Base-by-base conservation (phyloP, 2,113 vertebrate genomes). In the Coptodon bakossiorum region DNA sequence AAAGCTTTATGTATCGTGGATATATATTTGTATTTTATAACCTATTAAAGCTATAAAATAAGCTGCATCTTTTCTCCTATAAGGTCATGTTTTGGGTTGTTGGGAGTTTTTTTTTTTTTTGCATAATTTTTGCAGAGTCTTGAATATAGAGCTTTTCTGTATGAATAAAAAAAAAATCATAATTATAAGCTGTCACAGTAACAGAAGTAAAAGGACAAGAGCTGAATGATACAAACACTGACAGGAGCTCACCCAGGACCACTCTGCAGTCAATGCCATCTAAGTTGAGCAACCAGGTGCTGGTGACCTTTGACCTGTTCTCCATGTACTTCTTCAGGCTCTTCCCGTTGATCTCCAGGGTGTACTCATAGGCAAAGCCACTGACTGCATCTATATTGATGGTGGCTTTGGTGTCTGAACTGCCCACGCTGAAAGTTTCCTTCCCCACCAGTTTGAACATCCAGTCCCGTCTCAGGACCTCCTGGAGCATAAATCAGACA, bases 361-460 rank as follows among this genome's bases (percentile, higher is more conserved):
- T 99, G 95, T 99, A 99, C 86, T 99, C 98, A 22, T 99, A 99
- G 4, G 98, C 98, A 89, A 99, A 99, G 5, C 98, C 98, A 73
- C 98, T 95, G 87, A 99, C 94, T 0, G 99, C 98, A 80, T 99
- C 98, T 10, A 99, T 99, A 91, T 98, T 99, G 94, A 99, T 99
- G 80, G 98, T 97, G 38, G 99, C 99, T 94, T 98, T 99, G 22
- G 97, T 98, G 87, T 97, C 96, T 3, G 97, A 84, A 50, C 96
- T 96, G 86, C 98, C 98, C 90, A 99, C 98, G 3, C 31, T 94
- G 93, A 99, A 99, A 0, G 98, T 97, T 94, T 99, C 99, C 95
- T 98, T 99, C 87, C 98, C 99, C 81, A 99, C 98, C 76, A 99
- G 95, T 89, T 99, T 99, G 94, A 99, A 99, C 99, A 99, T 99